Evolutionary conservation across 1,140 invertebrate genomes (phyloP), one percentile per base, ranked within the genome.

Genomic region (Marisa cornuarietis): DNA sequence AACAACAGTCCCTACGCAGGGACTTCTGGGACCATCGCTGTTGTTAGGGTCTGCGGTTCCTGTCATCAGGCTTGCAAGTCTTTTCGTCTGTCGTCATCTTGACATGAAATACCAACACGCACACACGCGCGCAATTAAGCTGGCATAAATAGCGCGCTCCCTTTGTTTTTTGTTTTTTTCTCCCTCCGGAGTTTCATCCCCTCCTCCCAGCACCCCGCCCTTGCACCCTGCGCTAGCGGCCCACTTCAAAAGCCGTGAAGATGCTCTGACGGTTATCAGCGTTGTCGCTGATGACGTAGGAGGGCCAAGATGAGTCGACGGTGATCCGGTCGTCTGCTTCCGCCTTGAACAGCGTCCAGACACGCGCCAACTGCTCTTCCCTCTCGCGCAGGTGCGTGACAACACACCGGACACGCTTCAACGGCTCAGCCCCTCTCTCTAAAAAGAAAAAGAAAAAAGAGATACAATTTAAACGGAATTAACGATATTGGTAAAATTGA

Each of bases 281-380:
- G 78, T 66, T 63, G 69, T 73, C 31, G 24, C 71, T 73, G 13
- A 73, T 63, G 71, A 79, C 62, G 62, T 71, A 79, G 22, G 71
- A 73, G 20, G 78, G 71, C 54, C 61, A 73, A 31, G 71, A 73
- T 10, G 62, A 22, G 31, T 73, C 72, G 58, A 74, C 71, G 78
- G 51, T 72, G 42, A 74, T 79, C 63, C 76, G 42, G 71, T 79
- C 71, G 10, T 79, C 42, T 14, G 71, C 58, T 58, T 65, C 8
- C 42, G 58, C 71, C 42, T 63, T 69, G 20, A 63, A 65, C 71
- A 79, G 71, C 24, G 63, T 72, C 78, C 78, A 79, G 61, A 79
- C 71, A 31, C 78, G 71, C 76, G 76, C 76, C 76, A 77, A 13
- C 76, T 77, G 76, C 18, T 65, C 63, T 42, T 77, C 76, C 49